Evolutionary conservation across 2,888 invertebrate genomes (phyloP), one percentile per base, ranked within the genome.

Genomic region (Hedychridium roseum): DNA sequence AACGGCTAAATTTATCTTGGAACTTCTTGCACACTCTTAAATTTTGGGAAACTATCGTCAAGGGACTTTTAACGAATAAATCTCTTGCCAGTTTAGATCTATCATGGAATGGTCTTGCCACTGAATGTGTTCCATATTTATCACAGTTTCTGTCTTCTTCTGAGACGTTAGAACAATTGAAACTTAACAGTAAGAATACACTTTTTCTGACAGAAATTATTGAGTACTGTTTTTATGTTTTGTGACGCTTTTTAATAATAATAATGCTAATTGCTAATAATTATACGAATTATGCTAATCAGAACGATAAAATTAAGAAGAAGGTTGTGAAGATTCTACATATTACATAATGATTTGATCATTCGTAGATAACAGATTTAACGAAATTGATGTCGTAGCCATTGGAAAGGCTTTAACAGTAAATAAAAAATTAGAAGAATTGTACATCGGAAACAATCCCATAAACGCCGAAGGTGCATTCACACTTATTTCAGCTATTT

Each of bases 361-460:
- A 23, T 47, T 43, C 14, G 16, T 41, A 76, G 74, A 57, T 28
- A 76, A 76, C 21, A 61, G 64, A 47, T 72, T 78, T 27, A 64
- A 62, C 3, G 76, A 73, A 2, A 30, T 26, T 14, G 70, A 79
- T n/a, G 65, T 77, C 23, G 55, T 48, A 37, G 46, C 65, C 42
- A 65, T 85, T 2, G 79, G 80, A 27, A 68, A 71, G 53, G 81
- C 79, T 2, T 50, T 85, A n/a, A 59, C 74, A 28, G 77, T 66
- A 38, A 84, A 82, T 60, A 71, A 66, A 20, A 73, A 76, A 2
- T 66, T 86, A 9, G 59, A 75, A 43, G 70, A 70, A 31, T 50
- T 85, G 9, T 78, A 80, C 60, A 63, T 85, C 2, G 82, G 82
- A 17, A 78, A 80, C 51, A 86, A 86, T 71, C 80, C 82, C 6